Evolutionary conservation across 2,888 invertebrate genomes (phyloP).

Genomic region (Tiliacea citrago): DNA sequence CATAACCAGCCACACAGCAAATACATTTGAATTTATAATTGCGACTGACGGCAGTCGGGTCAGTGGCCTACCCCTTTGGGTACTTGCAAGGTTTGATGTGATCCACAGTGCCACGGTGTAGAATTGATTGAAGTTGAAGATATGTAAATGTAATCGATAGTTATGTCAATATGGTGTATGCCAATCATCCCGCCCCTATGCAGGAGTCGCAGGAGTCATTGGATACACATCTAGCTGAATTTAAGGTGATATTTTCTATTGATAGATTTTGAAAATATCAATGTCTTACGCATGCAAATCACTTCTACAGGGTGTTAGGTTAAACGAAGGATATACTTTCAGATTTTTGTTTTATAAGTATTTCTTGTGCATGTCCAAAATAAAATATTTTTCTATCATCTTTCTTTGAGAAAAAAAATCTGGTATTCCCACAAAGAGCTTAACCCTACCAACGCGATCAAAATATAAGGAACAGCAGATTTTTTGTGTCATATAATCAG

Average conservation of each 20-base stretch:
- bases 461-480: too few species aligned
- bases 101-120: background rate
- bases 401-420: too few species aligned
- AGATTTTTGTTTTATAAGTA: too few species aligned
- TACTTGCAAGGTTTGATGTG: slow-evolving; percentile 6
- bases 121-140: slow-evolving; percentile 16
- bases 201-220: background rate
- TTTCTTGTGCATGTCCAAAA: too few species aligned
- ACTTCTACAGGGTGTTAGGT: too few species aligned
- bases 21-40: slow-evolving; percentile 61
- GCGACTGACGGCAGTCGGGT: slow-evolving; percentile 26
- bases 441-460: too few species aligned
- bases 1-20: slow-evolving; percentile 45
- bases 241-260: background rate
- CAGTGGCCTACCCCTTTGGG: slow-evolving; percentile 12
- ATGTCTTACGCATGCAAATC: too few species aligned
- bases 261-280: background rate
- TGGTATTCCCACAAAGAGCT: too few species aligned
- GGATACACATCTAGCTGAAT: background rate
- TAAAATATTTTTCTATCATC: too few species aligned
- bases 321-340: too few species aligned
- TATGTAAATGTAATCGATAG: background rate
- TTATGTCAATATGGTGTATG: background rate
- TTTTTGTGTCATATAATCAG: background rate
- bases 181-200: background rate